These are phyloP conservation scores for Bubo bubo DNA, from an alignment of 2,113 vertebrate genomes.

Conservation along the genomic window DNA sequence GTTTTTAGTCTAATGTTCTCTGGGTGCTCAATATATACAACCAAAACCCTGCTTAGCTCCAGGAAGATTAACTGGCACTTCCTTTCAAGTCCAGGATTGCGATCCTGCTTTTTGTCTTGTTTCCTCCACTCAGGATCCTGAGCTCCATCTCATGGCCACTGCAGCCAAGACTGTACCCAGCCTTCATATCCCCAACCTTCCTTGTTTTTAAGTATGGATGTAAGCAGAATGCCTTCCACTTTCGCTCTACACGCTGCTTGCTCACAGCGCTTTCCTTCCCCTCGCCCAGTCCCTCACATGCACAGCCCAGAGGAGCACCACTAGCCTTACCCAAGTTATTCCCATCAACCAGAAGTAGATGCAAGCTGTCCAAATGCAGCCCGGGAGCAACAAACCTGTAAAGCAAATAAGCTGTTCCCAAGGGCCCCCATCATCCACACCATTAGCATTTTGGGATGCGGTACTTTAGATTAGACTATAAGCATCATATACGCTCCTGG, in stretches of 20 bases:
- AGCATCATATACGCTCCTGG: not conserved
- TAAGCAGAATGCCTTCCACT: not conserved
- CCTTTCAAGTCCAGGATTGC: not conserved
- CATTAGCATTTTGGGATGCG: not conserved
- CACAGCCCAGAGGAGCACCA: not conserved
- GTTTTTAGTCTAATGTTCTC: not conserved
- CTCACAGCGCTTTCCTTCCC: fast-evolving
- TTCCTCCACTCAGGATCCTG: not conserved
- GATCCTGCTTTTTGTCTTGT: not conserved
- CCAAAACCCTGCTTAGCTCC: not conserved
- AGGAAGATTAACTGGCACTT: not conserved
- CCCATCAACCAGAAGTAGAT: not conserved
- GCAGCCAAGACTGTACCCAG: not conserved
- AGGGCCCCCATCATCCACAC: not conserved
- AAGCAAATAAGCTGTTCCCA: not conserved
- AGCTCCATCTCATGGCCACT: not conserved
- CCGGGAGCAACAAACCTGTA: not conserved
- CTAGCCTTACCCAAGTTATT: not conserved
- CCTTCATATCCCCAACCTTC: not conserved
- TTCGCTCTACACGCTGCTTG: not conserved
- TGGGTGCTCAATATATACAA: not conserved
- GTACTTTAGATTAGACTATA: not conserved
- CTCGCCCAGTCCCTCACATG: not conserved
- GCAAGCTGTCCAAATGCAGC: not conserved
- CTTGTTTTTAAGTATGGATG: not conserved